Evolutionary conservation across 92 coral and sea anemone species (phyloP).

Genomic region (Parazoanthus atlanticus): DNA sequence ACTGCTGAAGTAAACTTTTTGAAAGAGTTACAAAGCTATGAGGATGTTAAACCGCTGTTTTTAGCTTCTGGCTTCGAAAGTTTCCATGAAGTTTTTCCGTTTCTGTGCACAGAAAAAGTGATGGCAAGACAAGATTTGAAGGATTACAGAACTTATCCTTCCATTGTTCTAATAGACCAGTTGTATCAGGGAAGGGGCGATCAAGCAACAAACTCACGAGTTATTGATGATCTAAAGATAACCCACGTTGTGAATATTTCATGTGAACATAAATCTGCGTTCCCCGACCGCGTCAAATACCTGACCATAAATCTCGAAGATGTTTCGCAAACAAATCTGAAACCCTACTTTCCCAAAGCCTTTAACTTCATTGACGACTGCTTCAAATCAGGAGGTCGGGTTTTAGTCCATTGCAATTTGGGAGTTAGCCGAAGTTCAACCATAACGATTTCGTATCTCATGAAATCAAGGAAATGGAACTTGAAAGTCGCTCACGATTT

Average conservation of each 20-base stretch:
- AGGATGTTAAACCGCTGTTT: conserved; percentile 67
- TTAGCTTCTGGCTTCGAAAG: conserved; percentile 76
- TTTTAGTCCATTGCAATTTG: conserved; percentile 91
- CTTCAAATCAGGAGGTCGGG: conserved; percentile 76
- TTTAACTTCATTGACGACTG: conserved; percentile 75
- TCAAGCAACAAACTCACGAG: conserved; percentile 80
- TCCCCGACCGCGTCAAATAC: conserved; percentile 82
- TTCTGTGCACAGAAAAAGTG: conserved; percentile 75
- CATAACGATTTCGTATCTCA: conserved; percentile 81
- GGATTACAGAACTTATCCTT: conserved; percentile 74
- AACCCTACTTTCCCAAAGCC: conserved; percentile 75
- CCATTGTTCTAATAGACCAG: conserved; percentile 77
- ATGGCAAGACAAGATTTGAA: conserved; percentile 67
- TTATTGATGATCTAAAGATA: conserved; percentile 73
- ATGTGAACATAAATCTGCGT: conserved; percentile 85
- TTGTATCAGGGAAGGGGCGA: conserved; percentile 94
- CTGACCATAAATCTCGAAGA: conserved; percentile 92
- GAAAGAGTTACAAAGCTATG: conserved; percentile 72
- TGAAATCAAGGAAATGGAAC: conserved; percentile 83
- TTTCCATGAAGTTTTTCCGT: conserved; percentile 75
- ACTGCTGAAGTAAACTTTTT: conserved; percentile 69
- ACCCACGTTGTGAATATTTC: conserved; percentile 90
- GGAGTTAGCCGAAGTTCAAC: conserved; percentile 99
- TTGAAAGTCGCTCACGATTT: conserved; percentile 81
- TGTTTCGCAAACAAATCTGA: conserved; percentile 79